Conservation (phyloP, 2,797 vertebrate genomes). For the Lagocephalus sceleratus region DNA sequence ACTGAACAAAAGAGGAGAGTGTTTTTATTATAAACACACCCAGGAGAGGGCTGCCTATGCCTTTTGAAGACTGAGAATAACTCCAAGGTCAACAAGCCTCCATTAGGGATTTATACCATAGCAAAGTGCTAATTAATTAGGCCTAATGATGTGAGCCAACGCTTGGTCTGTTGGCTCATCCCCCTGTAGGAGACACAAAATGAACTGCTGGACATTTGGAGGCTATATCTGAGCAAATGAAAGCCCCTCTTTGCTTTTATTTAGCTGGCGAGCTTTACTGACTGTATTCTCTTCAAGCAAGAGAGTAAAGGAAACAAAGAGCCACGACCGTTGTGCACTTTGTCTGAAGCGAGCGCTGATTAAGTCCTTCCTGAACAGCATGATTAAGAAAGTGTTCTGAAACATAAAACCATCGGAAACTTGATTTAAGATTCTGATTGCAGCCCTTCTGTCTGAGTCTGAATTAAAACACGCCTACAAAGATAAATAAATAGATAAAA, state of each 20-base stretch:
- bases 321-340: slow-evolving; percentile 1
- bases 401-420: too few relatives aligned
- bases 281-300: slow-evolving; percentile 6
- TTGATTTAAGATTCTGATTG: too few relatives aligned
- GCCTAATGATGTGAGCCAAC: slow-evolving; percentile 61
- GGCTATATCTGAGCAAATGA: slow-evolving; percentile 29
- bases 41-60: slow-evolving; percentile 35
- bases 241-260: slow-evolving; percentile 17
- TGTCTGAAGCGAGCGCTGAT: not conserved
- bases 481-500: too few relatives aligned
- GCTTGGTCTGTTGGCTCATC: slow-evolving; percentile 28
- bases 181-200: slow-evolving; percentile 23
- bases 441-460: too few relatives aligned
- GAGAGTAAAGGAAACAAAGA: not conserved
- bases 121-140: slow-evolving; percentile 69
- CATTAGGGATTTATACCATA: slow-evolving; percentile 48
- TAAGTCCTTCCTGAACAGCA: not conserved
- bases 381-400: too few relatives aligned
- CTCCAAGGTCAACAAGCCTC: slow-evolving; percentile 60
- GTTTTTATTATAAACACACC: slow-evolving; percentile 33
- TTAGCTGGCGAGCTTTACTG: slow-evolving; percentile 8
- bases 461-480: too few relatives aligned
- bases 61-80: slow-evolving; percentile 54
- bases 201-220: slow-evolving; percentile 18
- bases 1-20: slow-evolving; percentile 16